Evolutionary conservation across 2,888 invertebrate species (phyloP).

Genomic region (Drosophila mimica): DNA sequence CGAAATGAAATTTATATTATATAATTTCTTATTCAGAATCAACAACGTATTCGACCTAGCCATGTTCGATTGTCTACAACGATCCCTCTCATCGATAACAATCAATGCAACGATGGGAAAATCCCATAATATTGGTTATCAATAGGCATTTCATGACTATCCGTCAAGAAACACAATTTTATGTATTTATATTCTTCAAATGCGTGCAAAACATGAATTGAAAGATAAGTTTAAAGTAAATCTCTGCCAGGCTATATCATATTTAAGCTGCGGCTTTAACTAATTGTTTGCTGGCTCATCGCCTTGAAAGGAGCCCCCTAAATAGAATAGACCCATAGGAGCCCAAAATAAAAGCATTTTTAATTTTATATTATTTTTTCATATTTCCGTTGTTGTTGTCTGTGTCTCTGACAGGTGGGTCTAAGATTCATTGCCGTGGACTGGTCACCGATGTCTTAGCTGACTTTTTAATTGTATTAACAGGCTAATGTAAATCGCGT

Average conservation of each 20-base stretch:
- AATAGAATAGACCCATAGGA: conserved; percentile 19
- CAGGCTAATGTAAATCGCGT: conserved; percentile 78
- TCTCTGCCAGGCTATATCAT: not conserved
- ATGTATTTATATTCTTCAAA: not conserved
- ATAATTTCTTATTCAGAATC: not conserved
- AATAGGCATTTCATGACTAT: no score
- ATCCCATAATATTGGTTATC: not conserved
- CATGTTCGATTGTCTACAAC: no score
- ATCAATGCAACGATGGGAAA: no score
- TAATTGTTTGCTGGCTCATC: conserved; percentile 9
- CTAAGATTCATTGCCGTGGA: conserved; percentile 59
- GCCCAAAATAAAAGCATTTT: conserved; percentile 65
- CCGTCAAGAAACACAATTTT: not conserved
- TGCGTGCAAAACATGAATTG: not conserved
- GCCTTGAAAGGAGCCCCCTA: not conserved
- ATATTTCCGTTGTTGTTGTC: conserved; percentile 30
- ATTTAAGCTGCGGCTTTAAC: conserved; percentile 21
- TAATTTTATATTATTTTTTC: conserved; percentile 60
- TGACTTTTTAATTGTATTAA: conserved; percentile 80
- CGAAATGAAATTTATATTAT: not conserved
- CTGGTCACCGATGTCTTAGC: conserved; percentile 41
- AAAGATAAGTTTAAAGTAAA: not conserved
- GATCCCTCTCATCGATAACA: no score
- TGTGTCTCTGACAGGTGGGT: conserved; percentile 36
- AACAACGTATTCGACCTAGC: no score